These are phyloP conservation scores for Caenorhabditis sp. DNA, from an alignment of 2,888 invertebrate genomes.

Conservation along the genomic window DNA sequence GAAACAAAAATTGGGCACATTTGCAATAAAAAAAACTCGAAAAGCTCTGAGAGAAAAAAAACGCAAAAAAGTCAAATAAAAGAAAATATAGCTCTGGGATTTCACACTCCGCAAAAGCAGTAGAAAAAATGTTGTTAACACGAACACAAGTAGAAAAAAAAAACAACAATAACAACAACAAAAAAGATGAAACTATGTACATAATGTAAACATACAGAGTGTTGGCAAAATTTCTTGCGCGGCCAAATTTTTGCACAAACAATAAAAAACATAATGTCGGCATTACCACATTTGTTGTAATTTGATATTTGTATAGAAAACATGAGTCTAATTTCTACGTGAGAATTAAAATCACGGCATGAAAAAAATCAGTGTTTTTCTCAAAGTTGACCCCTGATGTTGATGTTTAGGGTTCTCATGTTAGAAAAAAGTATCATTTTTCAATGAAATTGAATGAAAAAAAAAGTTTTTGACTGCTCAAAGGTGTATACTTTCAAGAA, in stretches of 20 bases:
- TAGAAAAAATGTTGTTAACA: constrained; percentile 1
- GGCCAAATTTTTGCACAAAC: background rate
- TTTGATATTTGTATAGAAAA: background rate
- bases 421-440: background rate
- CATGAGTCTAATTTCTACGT: background rate
- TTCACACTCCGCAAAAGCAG: background rate
- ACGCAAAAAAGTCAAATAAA: constrained; percentile 1
- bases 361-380: background rate
- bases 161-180: background rate
- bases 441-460: background rate
- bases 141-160: background rate
- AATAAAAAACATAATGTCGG: background rate
- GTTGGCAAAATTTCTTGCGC: background rate
- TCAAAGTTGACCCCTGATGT: no score
- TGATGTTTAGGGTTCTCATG: background rate
- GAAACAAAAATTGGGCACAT: background rate
- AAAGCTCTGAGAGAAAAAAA: background rate
- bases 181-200: no score
- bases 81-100: background rate
- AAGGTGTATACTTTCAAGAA: background rate
- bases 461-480: background rate
- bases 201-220: no score
- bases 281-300: background rate
- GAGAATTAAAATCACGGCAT: background rate
- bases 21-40: background rate